Evolutionary conservation across 2,797 vertebrate species (phyloP), one percentile per base, ranked within the genome.

Genomic region (Lophius americanus): DNA sequence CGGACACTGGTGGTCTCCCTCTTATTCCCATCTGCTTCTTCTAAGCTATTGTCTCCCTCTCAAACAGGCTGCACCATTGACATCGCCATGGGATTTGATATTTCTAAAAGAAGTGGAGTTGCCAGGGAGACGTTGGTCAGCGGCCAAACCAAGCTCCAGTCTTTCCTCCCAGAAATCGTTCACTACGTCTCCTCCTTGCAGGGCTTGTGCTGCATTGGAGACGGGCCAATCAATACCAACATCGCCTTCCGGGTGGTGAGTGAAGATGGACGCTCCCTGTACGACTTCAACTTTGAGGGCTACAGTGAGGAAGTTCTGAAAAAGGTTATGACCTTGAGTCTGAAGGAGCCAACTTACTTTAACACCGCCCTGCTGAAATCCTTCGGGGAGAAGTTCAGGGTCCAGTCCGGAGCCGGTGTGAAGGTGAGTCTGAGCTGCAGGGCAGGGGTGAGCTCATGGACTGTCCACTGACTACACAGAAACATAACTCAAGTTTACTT

Each of bases 21-120:
- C 7, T 38, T 8, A 35, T 6, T 38, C 9, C 4, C 13, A 2
- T 1, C 33, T 43, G 3, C 7, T 14, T 47, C 13, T 47, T 2
- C 12, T 47, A 7, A 6, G 7, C 43, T 2, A 39, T 2, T 41
- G 2, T 39, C 5, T 71, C 38, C 36, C n/a, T 63, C 32, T 11
- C 0, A 44, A n/a, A 2, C 67, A 96, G 95, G 13, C 38, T 98
- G 96, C 60, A 55, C 12, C 36, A 64, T 96, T 10, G 93, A 96
- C 64, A 87, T 98, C 71, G 93, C 91, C 51, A 57, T 97, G 64
- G 96, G 93, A 50, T 91, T 97, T 32, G 96, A 97, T 73, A 91
- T 93, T 70, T 94, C 96, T 1, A 74, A 32, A 5, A 73, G 2
- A 5, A 9, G 2, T 1, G 66, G 43, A 3, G 66, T 54, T 49